These are phyloP conservation scores for Aporophyla nigra DNA, from an alignment of 2,888 invertebrate genomes.

Conservation along the genomic window DNA sequence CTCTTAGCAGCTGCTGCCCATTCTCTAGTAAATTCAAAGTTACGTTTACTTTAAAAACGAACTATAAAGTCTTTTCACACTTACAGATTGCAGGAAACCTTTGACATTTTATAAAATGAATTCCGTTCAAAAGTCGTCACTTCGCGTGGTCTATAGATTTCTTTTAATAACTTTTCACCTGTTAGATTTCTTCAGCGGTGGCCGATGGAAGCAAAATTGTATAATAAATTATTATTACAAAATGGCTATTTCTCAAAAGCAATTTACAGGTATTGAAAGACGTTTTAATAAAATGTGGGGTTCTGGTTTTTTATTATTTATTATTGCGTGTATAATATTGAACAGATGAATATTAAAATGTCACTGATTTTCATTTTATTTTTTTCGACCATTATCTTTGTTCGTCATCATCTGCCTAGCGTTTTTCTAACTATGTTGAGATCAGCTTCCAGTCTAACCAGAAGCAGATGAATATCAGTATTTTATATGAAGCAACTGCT, in stretches of 20 bases:
- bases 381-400: not conserved
- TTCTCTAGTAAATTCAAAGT: not conserved
- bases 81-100: not conserved
- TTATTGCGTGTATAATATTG: slow-evolving; percentile 1
- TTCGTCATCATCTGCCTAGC: too few relatives aligned
- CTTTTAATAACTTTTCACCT: slow-evolving; percentile 27
- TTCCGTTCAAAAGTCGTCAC: not conserved
- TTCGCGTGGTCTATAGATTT: slow-evolving; percentile 15
- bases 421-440: too few relatives aligned
- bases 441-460: too few relatives aligned
- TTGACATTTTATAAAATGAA: slow-evolving; percentile 20
- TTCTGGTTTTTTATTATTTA: slow-evolving; percentile 7
- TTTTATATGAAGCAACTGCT: too few relatives aligned
- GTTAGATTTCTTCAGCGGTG: slow-evolving; percentile 11
- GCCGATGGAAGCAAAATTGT: not conserved
- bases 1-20: too few relatives aligned
- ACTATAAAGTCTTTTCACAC: not conserved
- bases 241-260: not conserved
- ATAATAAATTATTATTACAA: slow-evolving; percentile 10
- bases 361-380: not conserved
- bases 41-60: not conserved
- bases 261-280: not conserved
- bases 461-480: too few relatives aligned
- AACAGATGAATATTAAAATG: not conserved
- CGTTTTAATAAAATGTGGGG: slow-evolving; percentile 4